Conservation (phyloP, 2,888 invertebrate genomes). For the Carcina quercana region DNA sequence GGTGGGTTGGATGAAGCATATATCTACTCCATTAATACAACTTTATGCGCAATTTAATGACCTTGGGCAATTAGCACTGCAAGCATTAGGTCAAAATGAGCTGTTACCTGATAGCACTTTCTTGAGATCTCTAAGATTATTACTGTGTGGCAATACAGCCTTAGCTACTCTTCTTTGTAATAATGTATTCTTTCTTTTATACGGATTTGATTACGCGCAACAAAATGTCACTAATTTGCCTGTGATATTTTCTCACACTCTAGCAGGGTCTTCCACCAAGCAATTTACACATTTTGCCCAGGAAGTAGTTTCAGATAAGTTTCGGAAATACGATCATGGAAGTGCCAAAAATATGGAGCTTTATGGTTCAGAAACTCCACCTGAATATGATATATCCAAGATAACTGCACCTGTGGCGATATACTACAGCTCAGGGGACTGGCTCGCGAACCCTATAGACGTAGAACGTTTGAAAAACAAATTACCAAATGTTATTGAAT, state of each 20-base stretch:
- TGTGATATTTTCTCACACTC: conserved; percentile 43
- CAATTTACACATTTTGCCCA: conserved; percentile 50
- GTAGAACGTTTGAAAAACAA: conserved; percentile 27
- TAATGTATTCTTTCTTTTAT: background rate
- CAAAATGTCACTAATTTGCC: background rate
- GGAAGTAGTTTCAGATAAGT: conserved; percentile 37
- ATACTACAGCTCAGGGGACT: conserved; percentile 46
- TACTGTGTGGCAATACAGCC: background rate
- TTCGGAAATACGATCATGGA: conserved; percentile 50
- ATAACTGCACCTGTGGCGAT: conserved; percentile 41
- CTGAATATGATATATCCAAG: conserved; percentile 38
- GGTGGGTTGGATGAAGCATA: conserved; percentile 39
- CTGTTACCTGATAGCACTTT: conserved; percentile 11
- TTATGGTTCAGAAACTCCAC: conserved; percentile 37
- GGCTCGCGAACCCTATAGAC: conserved; percentile 44
- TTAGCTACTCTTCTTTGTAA: background rate
- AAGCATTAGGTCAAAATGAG: conserved; percentile 36
- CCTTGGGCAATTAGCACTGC: conserved; percentile 24
- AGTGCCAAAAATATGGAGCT: conserved; percentile 25
- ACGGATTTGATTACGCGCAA: background rate
- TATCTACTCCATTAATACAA: conserved; percentile 38
- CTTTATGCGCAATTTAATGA: conserved; percentile 30
- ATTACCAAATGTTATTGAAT: conserved; percentile 35
- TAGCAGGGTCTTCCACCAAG: conserved; percentile 47
- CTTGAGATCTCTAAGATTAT: background rate